Base-by-base conservation (phyloP, 1,140 invertebrate species). In the Drusus annulatus region DNA sequence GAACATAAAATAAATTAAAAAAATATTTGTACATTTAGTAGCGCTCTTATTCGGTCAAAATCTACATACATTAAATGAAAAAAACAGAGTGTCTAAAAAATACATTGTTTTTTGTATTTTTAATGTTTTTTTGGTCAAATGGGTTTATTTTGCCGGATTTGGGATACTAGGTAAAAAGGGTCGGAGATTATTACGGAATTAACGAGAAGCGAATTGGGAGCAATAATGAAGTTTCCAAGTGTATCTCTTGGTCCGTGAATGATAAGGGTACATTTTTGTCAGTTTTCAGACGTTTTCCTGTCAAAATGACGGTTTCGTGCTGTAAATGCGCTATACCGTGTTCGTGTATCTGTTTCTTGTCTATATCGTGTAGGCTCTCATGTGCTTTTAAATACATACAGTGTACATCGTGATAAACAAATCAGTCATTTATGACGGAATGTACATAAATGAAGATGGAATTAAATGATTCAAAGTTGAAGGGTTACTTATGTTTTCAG, bases 181-280 rank as follows among this genome's bases (percentile, higher is more conserved):
- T 45, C 36, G 21, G 65, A 69, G 65, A 69, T 69, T 69, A 69
- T 69, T 36, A 50, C 17, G 36, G 65, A 31, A 69, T 69, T 69
- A 69, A 69, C 65, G 65, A 45, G 65, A 69, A 69, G 31, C 31
- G 36, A 50, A 69, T 69, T 50, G 65, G 65, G 45, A n/a, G 36
- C 65, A 36, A 69, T 69, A 69, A 69, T 69, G 65, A 69, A 69
- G 31, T 69, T 69, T 69, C 21, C 36, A 69, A 69, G 65, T 69
- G 65, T 69, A 69, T 45, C 65, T 50, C 36, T 50, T 69, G 31
- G 45, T 45, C 65, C 65, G 65, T 50, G 23, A 7, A 69, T 69
- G 65, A 69, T 69, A 69, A 69, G 65, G 65, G 65, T 69, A 65
- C 25, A 65, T 65, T 65, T 65, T 60, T 23, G 56, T 65, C 21